Evolutionary conservation across 2,113 vertebrate genomes (phyloP).

Genomic region (Prolemur simus): DNA sequence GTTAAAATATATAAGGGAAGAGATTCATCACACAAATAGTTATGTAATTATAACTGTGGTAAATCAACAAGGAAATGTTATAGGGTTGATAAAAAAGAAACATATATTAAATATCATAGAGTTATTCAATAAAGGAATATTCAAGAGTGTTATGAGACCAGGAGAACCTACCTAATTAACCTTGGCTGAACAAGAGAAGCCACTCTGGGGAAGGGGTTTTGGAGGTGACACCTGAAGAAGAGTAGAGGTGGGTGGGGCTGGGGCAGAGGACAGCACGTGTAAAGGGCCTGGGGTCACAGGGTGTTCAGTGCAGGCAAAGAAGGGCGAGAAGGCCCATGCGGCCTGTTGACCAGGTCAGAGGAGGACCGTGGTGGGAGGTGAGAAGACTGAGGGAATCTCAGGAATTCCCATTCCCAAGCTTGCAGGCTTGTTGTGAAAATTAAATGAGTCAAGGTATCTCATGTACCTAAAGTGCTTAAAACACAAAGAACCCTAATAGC

Average conservation of each 20-base stretch:
- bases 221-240: neutral
- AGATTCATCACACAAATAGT: neutral
- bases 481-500: neutral
- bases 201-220: neutral
- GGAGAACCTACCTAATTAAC: neutral
- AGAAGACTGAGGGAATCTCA: neutral
- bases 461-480: neutral
- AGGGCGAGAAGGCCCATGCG: neutral
- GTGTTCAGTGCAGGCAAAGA: neutral
- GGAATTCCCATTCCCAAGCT: neutral
- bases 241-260: no score
- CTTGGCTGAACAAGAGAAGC: neutral
- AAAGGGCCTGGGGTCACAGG: neutral
- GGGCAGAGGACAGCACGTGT: neutral
- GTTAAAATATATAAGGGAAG: neutral
- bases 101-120: neutral
- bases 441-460: neutral
- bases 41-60: neutral
- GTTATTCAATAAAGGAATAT: neutral
- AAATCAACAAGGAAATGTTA: neutral
- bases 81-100: neutral
- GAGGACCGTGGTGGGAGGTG: neutral
- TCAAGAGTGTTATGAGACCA: neutral
- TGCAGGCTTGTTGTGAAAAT: neutral
- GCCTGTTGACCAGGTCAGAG: neutral